phyloP scores from a whole-genome alignment of 2,888 invertebrate genomes.

The Drosophila meridiana region DNA sequence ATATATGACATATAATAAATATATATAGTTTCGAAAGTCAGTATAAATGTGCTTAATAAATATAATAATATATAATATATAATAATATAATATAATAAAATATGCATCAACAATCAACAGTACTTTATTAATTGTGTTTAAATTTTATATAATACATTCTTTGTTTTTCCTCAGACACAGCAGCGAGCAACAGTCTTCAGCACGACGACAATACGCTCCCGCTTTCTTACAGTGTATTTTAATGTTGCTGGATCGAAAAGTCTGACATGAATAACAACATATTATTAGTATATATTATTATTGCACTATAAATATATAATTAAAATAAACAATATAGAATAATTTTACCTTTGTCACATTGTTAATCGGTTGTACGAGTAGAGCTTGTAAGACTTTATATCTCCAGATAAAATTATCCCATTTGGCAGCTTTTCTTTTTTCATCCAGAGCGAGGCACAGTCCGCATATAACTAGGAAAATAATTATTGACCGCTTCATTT shows the following conservation, averaged over 20 bases:
- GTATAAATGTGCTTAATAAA: neutral
- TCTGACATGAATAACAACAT: neutral
- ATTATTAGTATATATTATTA: too few relatives aligned
- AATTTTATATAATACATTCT: neutral
- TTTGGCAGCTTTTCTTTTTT: neutral
- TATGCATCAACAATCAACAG: neutral
- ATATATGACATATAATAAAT: too few relatives aligned
- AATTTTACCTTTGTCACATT: constrained; percentile 4
- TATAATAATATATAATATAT: neutral
- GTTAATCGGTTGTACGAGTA: neutral
- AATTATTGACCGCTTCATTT: neutral
- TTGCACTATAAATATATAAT: neutral
- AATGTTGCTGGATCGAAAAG: neutral
- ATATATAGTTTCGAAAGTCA: too few relatives aligned
- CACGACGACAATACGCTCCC: neutral
- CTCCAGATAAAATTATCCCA: neutral
- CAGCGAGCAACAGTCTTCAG: constrained; percentile 7
- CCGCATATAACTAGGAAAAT: neutral
- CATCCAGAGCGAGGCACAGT: neutral
- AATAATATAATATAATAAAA: neutral
- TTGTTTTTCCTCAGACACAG: neutral
- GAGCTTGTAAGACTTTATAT: neutral
- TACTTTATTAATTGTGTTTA: neutral
- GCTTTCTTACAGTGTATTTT: neutral
- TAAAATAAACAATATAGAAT: neutral